Evolutionary conservation across 1,140 invertebrate genomes (phyloP).

Genomic region (Xylocopa sonorina): DNA sequence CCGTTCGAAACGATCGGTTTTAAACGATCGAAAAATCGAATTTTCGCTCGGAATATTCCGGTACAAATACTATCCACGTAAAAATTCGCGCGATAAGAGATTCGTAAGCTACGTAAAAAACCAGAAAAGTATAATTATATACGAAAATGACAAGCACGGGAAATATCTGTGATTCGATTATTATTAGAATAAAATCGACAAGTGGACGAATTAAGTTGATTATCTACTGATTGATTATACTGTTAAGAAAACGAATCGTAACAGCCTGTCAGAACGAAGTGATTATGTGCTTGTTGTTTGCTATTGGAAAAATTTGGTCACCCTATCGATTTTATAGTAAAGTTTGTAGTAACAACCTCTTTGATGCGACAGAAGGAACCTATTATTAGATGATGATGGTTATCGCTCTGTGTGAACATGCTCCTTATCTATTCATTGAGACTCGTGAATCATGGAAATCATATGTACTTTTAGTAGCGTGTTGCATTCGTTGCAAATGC

Average conservation of each 20-base stretch:
- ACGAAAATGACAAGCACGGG: not conserved
- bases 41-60: not conserved
- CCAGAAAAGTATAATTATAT: too few species aligned
- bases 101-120: not conserved
- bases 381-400: not conserved
- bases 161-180: not conserved
- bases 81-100: too few species aligned
- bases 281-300: not conserved
- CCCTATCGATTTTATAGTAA: not conserved
- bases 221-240: not conserved
- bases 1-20: too few species aligned
- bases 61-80: not conserved
- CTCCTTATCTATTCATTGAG: slow-evolving; percentile 23
- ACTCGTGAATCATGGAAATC: not conserved
- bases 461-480: too few species aligned
- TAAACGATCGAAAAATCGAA: not conserved
- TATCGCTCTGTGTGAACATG: slow-evolving; percentile 13
- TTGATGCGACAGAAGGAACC: not conserved
- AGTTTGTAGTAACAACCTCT: not conserved
- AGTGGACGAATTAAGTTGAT: too few species aligned
- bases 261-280: not conserved
- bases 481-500: not conserved
- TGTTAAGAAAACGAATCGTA: not conserved
- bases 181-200: too few species aligned
- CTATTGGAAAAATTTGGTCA: not conserved